phyloP scores from a whole-genome alignment of 2,113 vertebrate genomes.

The Rafetus swinhoei region DNA sequence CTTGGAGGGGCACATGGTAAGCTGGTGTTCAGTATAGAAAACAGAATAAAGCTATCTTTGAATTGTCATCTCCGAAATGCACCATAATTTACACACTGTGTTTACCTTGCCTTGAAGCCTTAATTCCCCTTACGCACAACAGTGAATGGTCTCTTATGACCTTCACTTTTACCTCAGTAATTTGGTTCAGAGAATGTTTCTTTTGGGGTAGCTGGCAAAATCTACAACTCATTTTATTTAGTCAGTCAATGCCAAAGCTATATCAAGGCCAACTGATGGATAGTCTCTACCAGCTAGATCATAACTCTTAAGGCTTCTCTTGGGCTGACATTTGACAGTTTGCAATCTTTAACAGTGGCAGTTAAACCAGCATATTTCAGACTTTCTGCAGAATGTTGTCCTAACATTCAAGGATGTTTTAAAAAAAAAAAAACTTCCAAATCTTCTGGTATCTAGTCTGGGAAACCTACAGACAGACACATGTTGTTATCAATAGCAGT shows the following conservation, averaged over 20 bases:
- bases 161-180: slow-evolving; percentile 58
- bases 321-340: slow-evolving; percentile 13
- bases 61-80: slow-evolving; percentile 40
- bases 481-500: background rate
- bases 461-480: no score
- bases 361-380: background rate
- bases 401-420: background rate
- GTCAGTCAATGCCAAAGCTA: slow-evolving; percentile 45
- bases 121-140: slow-evolving; percentile 71
- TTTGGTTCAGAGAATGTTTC: slow-evolving; percentile 52
- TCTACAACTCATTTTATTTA: background rate
- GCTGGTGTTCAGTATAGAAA: slow-evolving; percentile 57
- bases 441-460: slow-evolving; percentile 2
- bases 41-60: slow-evolving; percentile 36
- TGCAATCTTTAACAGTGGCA: slow-evolving; percentile 11
- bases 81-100: slow-evolving; percentile 45
- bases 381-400: background rate
- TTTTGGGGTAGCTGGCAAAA: slow-evolving; percentile 66
- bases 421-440: slow-evolving; percentile 1
- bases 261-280: slow-evolving; percentile 9
- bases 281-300: slow-evolving; percentile 12
- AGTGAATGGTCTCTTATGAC: slow-evolving; percentile 50
- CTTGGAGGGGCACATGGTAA: slow-evolving; percentile 13
- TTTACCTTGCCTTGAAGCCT: slow-evolving; percentile 81
- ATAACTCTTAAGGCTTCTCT: background rate